A percentile compares a stretch with the other conserved stretches of the same genome.
phyloP scores from a whole-genome alignment of 2,797 vertebrate genomes.

The Myiothlypis coronata region DNA sequence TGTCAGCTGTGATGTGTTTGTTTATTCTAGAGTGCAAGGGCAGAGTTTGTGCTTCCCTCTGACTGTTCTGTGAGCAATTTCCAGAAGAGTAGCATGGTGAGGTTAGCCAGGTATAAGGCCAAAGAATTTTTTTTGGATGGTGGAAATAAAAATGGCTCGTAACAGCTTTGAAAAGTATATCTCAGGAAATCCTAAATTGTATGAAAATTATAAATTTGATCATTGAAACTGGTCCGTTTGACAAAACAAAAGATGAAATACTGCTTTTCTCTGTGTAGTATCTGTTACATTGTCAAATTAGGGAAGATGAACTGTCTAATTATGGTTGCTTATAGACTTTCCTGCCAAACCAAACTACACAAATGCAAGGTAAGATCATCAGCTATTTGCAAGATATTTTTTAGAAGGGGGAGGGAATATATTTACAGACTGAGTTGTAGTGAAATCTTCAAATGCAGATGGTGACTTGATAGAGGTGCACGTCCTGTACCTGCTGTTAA shows the following conservation, averaged over 20 bases:
- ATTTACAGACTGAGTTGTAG: background rate
- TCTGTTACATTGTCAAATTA: constrained; percentile 43
- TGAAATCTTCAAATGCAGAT: background rate
- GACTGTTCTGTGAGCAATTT: constrained; percentile 7
- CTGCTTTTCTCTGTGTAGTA: constrained; percentile 26
- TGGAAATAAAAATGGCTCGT: constrained; percentile 64
- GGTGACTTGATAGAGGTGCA: background rate
- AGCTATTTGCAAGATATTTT: constrained; percentile 19
- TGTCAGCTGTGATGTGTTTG: background rate
- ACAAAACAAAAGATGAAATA: constrained; percentile 33
- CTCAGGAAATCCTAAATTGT: constrained; percentile 50
- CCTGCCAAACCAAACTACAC: constrained; percentile 54
- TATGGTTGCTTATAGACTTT: constrained; percentile 62
- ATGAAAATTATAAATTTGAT: constrained; percentile 10
- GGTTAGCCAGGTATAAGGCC: constrained; percentile 69
- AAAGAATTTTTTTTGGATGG: constrained; percentile 41
- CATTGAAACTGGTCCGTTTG: constrained; percentile 16
- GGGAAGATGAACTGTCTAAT: constrained; percentile 65
- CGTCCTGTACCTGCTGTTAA: background rate
- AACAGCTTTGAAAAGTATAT: constrained; percentile 20
- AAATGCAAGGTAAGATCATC: constrained; percentile 47
- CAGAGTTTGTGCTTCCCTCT: background rate
- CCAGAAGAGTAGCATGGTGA: constrained; percentile 76
- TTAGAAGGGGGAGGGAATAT: constrained; percentile 40
- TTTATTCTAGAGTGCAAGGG: background rate